A percentile compares a stretch with the other conserved stretches of the same genome.
These are phyloP conservation scores for Phocides pigmalion DNA, from an alignment of 1,140 invertebrate species.

Conservation along the genomic window DNA sequence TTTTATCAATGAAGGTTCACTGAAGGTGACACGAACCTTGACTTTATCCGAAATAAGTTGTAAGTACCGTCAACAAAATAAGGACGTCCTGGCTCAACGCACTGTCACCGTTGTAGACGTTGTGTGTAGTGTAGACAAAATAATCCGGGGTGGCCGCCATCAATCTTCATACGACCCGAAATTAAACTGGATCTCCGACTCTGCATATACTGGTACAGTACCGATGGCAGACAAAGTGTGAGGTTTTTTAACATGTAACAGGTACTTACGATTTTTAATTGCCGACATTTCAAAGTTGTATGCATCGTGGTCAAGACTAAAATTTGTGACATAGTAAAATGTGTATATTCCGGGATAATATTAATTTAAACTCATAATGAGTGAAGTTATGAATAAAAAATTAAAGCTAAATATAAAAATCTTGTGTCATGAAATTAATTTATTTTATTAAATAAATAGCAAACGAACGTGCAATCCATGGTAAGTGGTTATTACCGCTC, in stretches of 20 bases:
- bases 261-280: neutral
- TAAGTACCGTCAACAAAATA: slow-evolving; percentile 44
- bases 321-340: no score
- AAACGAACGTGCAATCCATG: no score
- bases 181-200: slow-evolving; percentile 47
- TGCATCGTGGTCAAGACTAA: no score
- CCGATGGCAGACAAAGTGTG: slow-evolving; percentile 24
- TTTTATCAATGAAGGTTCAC: neutral
- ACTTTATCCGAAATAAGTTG: slow-evolving; percentile 29
- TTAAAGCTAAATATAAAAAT: no score
- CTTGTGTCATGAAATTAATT: no score
- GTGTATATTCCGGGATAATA: no score
- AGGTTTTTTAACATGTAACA: no score
- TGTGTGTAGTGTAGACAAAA: slow-evolving; percentile 66
- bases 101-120: slow-evolving; percentile 41
- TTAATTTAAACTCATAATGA: no score
- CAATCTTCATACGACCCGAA: slow-evolving; percentile 73
- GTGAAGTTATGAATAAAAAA: no score
- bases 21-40: neutral
- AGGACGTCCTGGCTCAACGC: slow-evolving; percentile 59
- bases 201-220: slow-evolving; percentile 30
- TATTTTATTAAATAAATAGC: no score
- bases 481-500: no score
- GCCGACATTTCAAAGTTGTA: no score
- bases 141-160: slow-evolving; percentile 63